phyloP scores from a whole-genome alignment of 2,888 invertebrate species.

The Tupiocoris notatus region DNA sequence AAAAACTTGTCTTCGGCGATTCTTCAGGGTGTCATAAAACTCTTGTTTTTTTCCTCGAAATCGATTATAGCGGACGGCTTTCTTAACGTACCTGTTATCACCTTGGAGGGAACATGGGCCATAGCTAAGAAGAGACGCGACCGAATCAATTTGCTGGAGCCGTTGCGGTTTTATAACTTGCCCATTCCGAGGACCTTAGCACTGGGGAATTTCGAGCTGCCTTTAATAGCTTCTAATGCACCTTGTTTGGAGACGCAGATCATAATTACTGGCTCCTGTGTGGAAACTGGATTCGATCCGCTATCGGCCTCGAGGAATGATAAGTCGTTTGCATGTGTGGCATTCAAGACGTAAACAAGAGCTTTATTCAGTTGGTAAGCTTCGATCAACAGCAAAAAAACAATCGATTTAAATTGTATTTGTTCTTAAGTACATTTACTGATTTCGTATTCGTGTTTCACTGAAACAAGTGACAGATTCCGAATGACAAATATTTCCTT shows the following conservation, averaged over 20 bases:
- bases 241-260: constrained; percentile 13
- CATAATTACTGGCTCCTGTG: not conserved
- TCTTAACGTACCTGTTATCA: constrained; percentile 9
- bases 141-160: constrained; percentile 8
- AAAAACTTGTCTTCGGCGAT: not conserved
- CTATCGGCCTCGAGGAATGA: too few species aligned
- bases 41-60: constrained; percentile 11
- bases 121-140: too few species aligned
- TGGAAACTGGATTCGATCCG: not conserved
- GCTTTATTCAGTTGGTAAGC: too few species aligned
- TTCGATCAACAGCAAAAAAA: too few species aligned
- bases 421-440: too few species aligned
- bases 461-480: too few species aligned
- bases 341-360: too few species aligned
- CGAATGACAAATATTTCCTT: too few species aligned
- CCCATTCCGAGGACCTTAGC: not conserved
- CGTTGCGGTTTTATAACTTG: not conserved
- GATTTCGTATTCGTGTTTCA: too few species aligned
- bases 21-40: constrained; percentile 11
- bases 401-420: too few species aligned
- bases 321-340: too few species aligned
- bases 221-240: constrained; percentile 21
- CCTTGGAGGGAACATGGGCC: not conserved
- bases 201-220: not conserved
- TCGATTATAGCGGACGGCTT: constrained; percentile 1